Conservation (phyloP, 1,140 invertebrate genomes). For the Zophobas morio region DNA sequence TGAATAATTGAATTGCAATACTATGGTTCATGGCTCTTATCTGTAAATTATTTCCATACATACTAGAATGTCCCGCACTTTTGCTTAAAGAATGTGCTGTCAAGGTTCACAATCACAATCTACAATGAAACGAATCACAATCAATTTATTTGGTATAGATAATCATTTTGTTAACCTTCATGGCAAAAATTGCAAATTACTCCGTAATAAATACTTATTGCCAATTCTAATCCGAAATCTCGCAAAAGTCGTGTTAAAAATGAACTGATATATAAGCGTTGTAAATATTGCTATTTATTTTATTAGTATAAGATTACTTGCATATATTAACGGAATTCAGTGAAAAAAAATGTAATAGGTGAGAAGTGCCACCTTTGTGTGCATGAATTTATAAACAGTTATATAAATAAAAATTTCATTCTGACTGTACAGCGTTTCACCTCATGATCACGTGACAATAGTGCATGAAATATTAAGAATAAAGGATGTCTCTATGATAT, state of each 20-base stretch:
- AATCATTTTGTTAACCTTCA: conserved; percentile 25
- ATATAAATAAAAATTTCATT: too few species aligned
- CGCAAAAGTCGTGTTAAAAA: too few species aligned
- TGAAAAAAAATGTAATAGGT: too few species aligned
- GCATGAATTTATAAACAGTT: too few species aligned
- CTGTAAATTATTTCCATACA: background rate
- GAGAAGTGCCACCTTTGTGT: too few species aligned
- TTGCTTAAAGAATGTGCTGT: conserved; percentile 15
- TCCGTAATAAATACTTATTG: background rate
- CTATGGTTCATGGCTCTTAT: background rate
- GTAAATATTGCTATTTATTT: too few species aligned
- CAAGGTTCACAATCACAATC: conserved; percentile 11
- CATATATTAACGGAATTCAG: too few species aligned
- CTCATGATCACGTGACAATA: background rate
- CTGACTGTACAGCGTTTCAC: background rate
- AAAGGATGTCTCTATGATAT: conserved; percentile 23
- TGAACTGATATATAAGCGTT: too few species aligned
- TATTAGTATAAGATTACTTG: too few species aligned
- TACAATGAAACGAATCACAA: background rate
- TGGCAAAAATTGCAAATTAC: background rate
- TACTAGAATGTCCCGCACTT: background rate
- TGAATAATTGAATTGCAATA: too few species aligned
- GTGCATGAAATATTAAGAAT: conserved; percentile 12
- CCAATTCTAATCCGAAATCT: too few species aligned
- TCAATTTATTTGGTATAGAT: conserved; percentile 7